Base-by-base conservation (phyloP, 2,113 vertebrate genomes). In the Lophotis ruficrista region DNA sequence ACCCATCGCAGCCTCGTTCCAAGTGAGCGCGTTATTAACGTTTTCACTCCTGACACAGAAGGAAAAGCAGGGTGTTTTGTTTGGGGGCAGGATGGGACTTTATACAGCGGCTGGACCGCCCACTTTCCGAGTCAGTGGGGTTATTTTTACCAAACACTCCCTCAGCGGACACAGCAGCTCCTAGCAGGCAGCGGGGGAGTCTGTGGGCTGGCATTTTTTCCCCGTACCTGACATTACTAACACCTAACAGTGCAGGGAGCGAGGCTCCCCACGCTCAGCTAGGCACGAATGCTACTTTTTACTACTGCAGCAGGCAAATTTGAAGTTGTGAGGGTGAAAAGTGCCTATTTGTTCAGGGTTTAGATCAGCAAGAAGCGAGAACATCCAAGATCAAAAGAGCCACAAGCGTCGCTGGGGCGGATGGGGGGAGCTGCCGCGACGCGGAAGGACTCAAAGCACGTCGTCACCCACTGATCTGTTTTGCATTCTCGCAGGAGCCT, bases 361-460 rank as follows among this genome's bases (percentile, higher is more conserved):
- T 65, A 94, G 68, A 65, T 73, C 62, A 88, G 93, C 66, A 62
- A 77, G 84, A 91, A 60, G 28, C 0, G 1, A 95, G 72, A 94
- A 60, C 56, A 66, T 43, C 62, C 71, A 37, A 95, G 92, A 96
- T 90, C 93, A 96, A 95, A 97, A 27, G 23, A 92, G 76, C 90
- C 93, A 73, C 93, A 93, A 80, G 92, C 54, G 23, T n/a, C 5
- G 54, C 88, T 38, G 51, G 87, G 87, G 70, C 7, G 18, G 88
- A 62, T 64, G 92, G 81, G 64, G 78, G 87, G 57, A 95, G 56
- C 3, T 64, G 66, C 38, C 0, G 5, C n/a, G 71, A 91, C 8
- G 68, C 5, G 9, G 43, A 94, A 83, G 62, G 79, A 70, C 68
- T 31, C 38, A 68, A 30, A 88, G 43, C 68, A 58, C 35, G 7